A percentile compares a stretch with the other conserved stretches of the same genome.
Conservation (phyloP, 2,113 vertebrate species). For the Motacilla alba region DNA sequence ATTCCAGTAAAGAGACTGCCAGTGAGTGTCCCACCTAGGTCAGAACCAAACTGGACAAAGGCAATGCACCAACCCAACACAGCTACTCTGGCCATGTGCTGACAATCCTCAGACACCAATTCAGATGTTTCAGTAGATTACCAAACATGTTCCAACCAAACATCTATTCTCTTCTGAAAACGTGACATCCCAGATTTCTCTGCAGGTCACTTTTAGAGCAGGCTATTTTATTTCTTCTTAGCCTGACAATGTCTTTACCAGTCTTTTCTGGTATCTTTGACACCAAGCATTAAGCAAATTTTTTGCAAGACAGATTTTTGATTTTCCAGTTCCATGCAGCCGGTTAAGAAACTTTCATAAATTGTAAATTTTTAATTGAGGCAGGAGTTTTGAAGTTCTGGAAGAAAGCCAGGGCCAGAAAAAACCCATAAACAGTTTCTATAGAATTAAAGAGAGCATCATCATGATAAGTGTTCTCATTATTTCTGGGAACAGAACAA, state of each 20-base stretch:
- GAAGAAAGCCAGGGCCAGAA: background rate
- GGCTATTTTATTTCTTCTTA: background rate
- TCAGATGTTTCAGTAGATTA: background rate
- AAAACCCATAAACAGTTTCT: background rate
- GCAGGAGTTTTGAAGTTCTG: background rate
- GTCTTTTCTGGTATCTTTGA: background rate
- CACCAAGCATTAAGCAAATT: background rate
- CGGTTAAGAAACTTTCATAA: background rate
- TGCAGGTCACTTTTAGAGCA: background rate
- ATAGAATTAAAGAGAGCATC: constrained; percentile 5
- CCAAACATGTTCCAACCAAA: background rate
- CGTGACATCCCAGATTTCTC: background rate
- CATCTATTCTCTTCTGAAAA: background rate
- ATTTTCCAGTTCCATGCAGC: background rate
- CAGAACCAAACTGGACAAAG: background rate
- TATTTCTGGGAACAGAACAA: constrained; percentile 49
- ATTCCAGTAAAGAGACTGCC: background rate
- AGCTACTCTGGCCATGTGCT: background rate
- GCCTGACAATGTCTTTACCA: background rate
- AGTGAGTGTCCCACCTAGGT: background rate
- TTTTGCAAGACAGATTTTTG: background rate
- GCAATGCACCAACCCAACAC: background rate
- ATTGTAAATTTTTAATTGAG: background rate
- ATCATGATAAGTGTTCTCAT: background rate
- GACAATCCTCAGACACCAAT: background rate